Conservation (phyloP, 35 echinoderm and acorn worm species). For the Ptychodera flava region DNA sequence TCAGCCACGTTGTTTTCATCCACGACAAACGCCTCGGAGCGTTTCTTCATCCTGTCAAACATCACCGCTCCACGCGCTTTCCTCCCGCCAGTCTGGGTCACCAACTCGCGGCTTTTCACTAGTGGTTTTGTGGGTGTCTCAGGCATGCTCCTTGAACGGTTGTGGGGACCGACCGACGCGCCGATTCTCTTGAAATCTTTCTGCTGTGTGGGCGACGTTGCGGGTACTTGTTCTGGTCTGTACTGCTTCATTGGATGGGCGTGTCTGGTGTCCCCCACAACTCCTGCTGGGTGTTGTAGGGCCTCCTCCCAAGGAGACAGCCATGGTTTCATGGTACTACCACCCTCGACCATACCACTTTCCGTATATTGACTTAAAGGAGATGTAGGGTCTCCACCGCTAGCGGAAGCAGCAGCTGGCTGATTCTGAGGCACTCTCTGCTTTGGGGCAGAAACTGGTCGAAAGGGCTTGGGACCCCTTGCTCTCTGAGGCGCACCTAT, state of each 20-base stretch:
- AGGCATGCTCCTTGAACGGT: neutral
- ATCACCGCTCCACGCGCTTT: conserved; percentile 8
- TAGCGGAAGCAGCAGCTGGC: no score
- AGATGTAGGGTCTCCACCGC: neutral
- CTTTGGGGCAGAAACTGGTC: neutral
- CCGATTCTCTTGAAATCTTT: neutral
- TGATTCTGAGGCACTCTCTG: no score
- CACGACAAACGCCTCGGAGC: neutral
- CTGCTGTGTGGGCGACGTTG: no score
- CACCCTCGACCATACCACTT: neutral
- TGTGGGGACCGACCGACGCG: neutral
- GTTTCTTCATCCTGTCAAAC: conserved; percentile 1
- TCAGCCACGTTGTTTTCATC: conserved; percentile 6
- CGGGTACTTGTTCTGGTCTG: neutral
- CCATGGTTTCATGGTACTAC: neutral
- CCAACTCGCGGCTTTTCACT: neutral
- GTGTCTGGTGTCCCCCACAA: neutral
- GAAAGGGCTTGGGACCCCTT: neutral
- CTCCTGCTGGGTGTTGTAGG: neutral
- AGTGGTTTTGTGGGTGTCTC: neutral
- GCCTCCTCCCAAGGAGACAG: neutral
- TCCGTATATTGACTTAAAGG: neutral
- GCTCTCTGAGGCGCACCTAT: neutral
- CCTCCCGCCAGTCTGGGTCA: neutral
- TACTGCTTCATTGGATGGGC: neutral